Base-by-base conservation (phyloP, 2,113 vertebrate species). In the Serinus canaria region DNA sequence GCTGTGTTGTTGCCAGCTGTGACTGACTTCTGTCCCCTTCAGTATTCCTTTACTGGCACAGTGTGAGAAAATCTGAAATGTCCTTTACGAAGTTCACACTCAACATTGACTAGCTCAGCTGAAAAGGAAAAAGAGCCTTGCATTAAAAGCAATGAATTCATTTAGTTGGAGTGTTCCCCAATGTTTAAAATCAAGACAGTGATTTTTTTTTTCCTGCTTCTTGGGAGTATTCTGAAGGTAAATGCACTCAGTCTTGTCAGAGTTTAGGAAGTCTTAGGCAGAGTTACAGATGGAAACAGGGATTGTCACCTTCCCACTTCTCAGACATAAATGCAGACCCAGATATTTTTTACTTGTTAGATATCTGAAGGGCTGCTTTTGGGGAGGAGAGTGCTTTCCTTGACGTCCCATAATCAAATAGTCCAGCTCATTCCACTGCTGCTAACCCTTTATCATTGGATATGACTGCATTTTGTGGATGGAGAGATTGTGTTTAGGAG, bases 21-120 rank as follows among this genome's bases (percentile, higher is more conserved):
- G 72, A 83, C 82, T 85, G 87, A 83, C 92, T 95, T 83, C 75
- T 95, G 75, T 68, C 82, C 82, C 79, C 60, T 81, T 83, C 80
- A 72, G 68, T 83, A 44, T 44, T 80, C 68, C 75, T 64, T 16
- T 39, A 11, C 59, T 86, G 75, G 23, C 93, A 79, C 58, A 16
- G 30, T 43, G 90, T 50, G 77, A 74, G 55, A 74, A 81, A 83
- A 75, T 41, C 28, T 68, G 52, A 81, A 77, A 56, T 39, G 58
- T 47, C 13, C 49, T 81, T 90, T 80, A 43, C 0, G 0, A 46
- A 86, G 39, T 72, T 68, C 23, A 3, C 72, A 27, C 56, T 70
- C 52, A 70, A 47, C 49, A 79, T 81, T 27, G 64, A 20, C 56
- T 56, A 41, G 64, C 43, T 79, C 41, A 58, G 25, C 33, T 79